Base-by-base conservation (phyloP, 2,113 vertebrate species). In the Mormoops blainvillei region DNA sequence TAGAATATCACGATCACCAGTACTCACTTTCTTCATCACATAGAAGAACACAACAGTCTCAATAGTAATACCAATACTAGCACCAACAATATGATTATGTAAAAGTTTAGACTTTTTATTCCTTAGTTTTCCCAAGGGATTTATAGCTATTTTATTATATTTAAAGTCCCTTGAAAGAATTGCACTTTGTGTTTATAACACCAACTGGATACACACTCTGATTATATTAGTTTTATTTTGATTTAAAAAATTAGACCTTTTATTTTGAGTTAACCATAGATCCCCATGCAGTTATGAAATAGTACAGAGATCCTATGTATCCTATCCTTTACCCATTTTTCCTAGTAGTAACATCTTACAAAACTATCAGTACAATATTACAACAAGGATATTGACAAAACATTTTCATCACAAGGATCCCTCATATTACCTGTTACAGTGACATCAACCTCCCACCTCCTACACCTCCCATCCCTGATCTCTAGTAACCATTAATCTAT, bases 111-210 rank as follows among this genome's bases (percentile, higher is more conserved):
- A 73, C 52, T 78, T 82, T 45, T 70, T 48, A 41, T n/a, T 14
- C 9, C 31, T 61, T 61, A 31, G 56, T 68, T 61, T 71, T 12
- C 48, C 82, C 28, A 73, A 78, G 26, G 24, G 73, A 52, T 41
- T 8, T 85, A 36, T 36, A 33, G 45, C 92, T 50, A 54, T 26
- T 70, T 90, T 86, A 41, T 70, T 91, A 19, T 85, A 11, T 88
- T 94, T 86, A 63, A 92, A 91, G 24, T 77, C 41, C 52, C 65
- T 91, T 95, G 41, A 92, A 91, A 89, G 84, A 91, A 93, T 94
- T 90, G 84, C 18, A 88, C 26, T 70, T 3, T 91, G 26, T 91
- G 41, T 24, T 89, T 92, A 24, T 50, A 54, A 45, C 3, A 82
- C 22, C 41, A 95, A 31, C 11, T 70, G 41, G 26, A 82, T 43